phyloP scores from a whole-genome alignment of 2,113 vertebrate species.

The Halcyon senegalensis region DNA sequence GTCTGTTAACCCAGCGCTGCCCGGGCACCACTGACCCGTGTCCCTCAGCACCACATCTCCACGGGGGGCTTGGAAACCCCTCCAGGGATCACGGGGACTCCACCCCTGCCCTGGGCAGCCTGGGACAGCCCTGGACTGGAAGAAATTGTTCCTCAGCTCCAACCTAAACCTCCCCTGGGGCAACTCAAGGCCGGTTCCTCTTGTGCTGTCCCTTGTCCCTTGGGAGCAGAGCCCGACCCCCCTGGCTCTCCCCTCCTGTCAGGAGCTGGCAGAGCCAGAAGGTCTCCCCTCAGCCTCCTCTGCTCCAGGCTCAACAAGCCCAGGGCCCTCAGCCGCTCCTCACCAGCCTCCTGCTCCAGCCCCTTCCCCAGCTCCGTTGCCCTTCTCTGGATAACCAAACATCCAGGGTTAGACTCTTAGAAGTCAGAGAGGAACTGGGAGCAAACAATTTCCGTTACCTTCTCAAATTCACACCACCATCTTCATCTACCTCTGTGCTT shows the following conservation, averaged over 20 bases:
- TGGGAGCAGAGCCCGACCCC: too few relatives aligned
- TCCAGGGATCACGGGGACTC: neutral
- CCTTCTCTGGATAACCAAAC: neutral
- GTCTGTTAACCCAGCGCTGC: too few relatives aligned
- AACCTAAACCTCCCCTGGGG: too few relatives aligned
- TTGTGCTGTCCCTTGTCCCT: too few relatives aligned
- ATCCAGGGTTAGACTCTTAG: neutral
- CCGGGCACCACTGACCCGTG: neutral
- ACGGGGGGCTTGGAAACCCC: neutral
- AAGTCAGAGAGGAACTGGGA: neutral
- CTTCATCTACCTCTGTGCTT: neutral
- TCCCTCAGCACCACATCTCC: neutral
- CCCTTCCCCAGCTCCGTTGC: neutral
- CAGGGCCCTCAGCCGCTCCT: neutral
- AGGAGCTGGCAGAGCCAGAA: too few relatives aligned
- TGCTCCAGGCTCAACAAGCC: neutral
- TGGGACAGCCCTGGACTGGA: neutral
- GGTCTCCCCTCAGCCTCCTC: neutral
- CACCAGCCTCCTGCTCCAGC: neutral
- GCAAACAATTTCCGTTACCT: rapidly evolving
- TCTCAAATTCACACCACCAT: neutral
- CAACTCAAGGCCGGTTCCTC: too few relatives aligned
- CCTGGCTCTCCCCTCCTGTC: too few relatives aligned
- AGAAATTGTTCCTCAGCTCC: too few relatives aligned
- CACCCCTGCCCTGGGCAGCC: neutral